Percentiles rank a stretch among this genome's conserved stretches.
Evolutionary conservation across 2,113 vertebrate genomes (phyloP).

Genomic region (human (Homo sapiens)): DNA sequence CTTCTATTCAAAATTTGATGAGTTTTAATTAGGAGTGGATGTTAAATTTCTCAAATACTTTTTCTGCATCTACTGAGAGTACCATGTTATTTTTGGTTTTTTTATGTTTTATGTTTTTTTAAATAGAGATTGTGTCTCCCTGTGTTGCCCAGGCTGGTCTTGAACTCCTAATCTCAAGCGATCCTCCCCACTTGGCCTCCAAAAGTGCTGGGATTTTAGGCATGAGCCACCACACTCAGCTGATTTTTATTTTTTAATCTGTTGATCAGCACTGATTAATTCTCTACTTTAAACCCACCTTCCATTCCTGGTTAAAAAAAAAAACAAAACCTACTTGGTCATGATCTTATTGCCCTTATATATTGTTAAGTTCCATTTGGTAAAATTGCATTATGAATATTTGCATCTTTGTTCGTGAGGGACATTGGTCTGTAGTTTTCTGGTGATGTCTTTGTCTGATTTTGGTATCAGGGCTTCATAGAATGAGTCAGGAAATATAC

Average conservation of each 20-base stretch:
- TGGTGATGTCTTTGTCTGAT: not conserved
- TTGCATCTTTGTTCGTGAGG: not conserved
- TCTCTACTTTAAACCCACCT: conserved; percentile 11
- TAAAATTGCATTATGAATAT: not conserved
- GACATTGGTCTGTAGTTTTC: not conserved
- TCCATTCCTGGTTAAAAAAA: not conserved
- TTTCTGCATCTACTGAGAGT: not conserved
- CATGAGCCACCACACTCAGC: too few species aligned
- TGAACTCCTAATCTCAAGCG: too few species aligned
- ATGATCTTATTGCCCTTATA: not conserved
- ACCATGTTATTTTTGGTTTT: not conserved
- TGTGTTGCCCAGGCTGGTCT: too few species aligned
- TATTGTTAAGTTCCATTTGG: conserved; percentile 13
- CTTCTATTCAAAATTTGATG: not conserved
- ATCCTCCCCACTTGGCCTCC: too few species aligned
- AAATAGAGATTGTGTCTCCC: too few species aligned
- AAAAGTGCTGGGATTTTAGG: too few species aligned
- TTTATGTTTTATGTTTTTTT: too few species aligned
- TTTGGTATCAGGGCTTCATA: not conserved
- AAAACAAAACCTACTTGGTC: not conserved
- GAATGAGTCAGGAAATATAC: not conserved
- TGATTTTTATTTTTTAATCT: not conserved
- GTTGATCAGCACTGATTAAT: conserved; percentile 4
- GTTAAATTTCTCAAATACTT: not conserved
- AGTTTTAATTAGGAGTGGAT: not conserved